Conservation (phyloP, 2,888 invertebrate genomes). For the Mechanitis messenoides region DNA sequence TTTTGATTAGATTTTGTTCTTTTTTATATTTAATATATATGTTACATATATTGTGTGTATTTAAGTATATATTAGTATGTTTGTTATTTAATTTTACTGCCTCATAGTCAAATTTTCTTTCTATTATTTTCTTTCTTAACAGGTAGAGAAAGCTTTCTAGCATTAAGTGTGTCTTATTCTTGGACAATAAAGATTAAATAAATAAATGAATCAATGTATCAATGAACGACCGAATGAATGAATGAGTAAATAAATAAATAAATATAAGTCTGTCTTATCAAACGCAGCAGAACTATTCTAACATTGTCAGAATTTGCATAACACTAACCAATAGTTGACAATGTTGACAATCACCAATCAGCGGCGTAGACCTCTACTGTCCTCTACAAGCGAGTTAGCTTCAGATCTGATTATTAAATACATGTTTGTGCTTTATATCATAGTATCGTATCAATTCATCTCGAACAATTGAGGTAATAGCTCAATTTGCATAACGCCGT, state of each 20-base stretch:
- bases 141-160: too few species aligned
- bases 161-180: too few species aligned
- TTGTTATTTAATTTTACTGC: too few species aligned
- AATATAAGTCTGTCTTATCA: not conserved
- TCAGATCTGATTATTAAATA: constrained; percentile 1
- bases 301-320: not conserved
- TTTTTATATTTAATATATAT: too few species aligned
- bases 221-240: too few species aligned
- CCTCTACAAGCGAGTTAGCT: not conserved
- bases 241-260: not conserved
- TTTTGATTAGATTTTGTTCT: too few species aligned
- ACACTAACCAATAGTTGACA: not conserved
- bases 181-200: too few species aligned
- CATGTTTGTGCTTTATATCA: constrained; percentile 1
- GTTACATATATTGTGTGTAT: too few species aligned
- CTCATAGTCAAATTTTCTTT: too few species aligned
- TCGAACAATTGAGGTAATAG: constrained; percentile 25
- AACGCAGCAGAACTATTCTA: not conserved
- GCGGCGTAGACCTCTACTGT: not conserved
- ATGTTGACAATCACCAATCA: not conserved
- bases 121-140: too few species aligned
- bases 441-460: constrained; percentile 18
- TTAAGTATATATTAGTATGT: too few species aligned
- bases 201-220: too few species aligned
- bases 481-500: constrained; percentile 27